Base-by-base conservation (phyloP, 1,140 invertebrate species). In the Pseudomyrmex sp. region DNA sequence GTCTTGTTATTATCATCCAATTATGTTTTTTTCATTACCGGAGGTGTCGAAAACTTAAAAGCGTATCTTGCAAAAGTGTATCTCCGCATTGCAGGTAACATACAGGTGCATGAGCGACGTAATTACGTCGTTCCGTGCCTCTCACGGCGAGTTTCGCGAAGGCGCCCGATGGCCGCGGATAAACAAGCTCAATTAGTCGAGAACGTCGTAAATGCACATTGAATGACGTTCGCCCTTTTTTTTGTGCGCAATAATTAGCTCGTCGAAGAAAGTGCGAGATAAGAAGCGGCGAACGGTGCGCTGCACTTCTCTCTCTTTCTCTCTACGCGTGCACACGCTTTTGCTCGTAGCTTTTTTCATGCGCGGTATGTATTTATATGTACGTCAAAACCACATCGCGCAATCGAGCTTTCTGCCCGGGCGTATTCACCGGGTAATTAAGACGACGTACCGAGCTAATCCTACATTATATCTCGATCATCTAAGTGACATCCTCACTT, bases 241-340 rank as follows among this genome's bases (percentile, higher is more conserved):
- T 69, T 62, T 72, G 84, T 35, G 4, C 54, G 26, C 23, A 18
- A 63, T 87, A 87, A 87, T 87, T 86, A 86, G 79, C 80, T 59
- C 35, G 35, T 58, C 48, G 62, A 46, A 56, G 65, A 52, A 61
- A 79, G 48, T 35, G 52, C 65, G 23, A 70, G 50, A 50, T 65
- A 76, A 83, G 35, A 48, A 59, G 65, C 44, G 13, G 26, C 18
- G 18, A 48, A 52, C 20, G 35, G 35, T 35, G 63, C 74, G 26
- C 18, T 48, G 72, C 73, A 52, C 44, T 20, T 50, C n/a, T 35
- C 35, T 35, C 5, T 35, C 1, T 35, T 3, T 35, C 35, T 35
- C 5, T 7, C 35, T 35, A 35, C 35, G 35, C 35, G 35, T 35
- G 35, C 35, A 35, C 35, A n/a, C 50, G 59, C 20, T 15, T 18